Evolutionary conservation across 2,113 vertebrate species (phyloP).

Genomic region (Indicator maculatus): DNA sequence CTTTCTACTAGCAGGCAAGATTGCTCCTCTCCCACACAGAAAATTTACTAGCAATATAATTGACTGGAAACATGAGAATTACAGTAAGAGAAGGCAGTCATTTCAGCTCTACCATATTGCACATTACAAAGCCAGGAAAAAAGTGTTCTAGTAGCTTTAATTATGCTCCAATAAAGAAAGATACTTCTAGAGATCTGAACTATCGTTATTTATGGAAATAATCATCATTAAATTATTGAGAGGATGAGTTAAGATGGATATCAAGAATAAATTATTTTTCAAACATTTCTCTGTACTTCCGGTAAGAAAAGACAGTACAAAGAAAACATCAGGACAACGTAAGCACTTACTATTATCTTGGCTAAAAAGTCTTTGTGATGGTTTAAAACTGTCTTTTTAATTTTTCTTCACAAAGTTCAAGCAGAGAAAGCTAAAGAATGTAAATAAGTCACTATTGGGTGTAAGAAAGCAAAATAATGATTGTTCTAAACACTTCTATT

Average conservation of each 20-base stretch:
- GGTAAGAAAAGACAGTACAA: background rate
- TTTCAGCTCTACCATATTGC: background rate
- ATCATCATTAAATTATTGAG: background rate
- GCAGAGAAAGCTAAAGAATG: too few relatives aligned
- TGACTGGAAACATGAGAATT: background rate
- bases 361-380: background rate
- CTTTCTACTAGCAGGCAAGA: background rate
- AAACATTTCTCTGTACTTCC: background rate
- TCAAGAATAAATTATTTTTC: background rate
- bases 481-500: too few relatives aligned
- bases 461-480: too few relatives aligned
- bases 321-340: background rate
- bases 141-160: background rate
- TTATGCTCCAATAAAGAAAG: background rate
- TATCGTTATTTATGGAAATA: background rate
- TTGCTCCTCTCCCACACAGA: background rate
- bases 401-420: too few relatives aligned
- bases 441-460: too few relatives aligned
- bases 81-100: background rate
- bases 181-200: fast-evolving
- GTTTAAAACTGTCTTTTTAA: too few relatives aligned
- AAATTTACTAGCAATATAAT: background rate
- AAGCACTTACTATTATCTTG: background rate
- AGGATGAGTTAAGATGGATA: background rate
- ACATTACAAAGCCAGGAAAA: background rate